phyloP scores from a whole-genome alignment of 2,888 invertebrate genomes.

The Pandemis corylana region DNA sequence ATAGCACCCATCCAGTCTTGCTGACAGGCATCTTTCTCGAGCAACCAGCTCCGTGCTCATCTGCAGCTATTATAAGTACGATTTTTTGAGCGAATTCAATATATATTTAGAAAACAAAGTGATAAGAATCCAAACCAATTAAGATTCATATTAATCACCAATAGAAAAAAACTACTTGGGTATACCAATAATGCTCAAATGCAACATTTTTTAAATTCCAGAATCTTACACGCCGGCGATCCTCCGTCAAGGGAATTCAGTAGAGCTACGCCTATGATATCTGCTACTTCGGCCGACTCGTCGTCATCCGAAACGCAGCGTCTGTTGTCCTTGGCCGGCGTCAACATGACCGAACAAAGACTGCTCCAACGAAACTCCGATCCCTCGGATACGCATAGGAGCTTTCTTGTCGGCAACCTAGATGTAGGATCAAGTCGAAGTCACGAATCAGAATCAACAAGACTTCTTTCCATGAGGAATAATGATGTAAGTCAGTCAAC shows the following conservation, averaged over 20 bases:
- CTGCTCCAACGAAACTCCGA: constrained; percentile 82
- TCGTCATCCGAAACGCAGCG: constrained; percentile 81
- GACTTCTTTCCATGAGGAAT: constrained; percentile 78
- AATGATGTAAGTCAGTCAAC: constrained; percentile 79
- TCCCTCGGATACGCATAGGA: constrained; percentile 79
- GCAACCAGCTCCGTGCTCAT: constrained; percentile 19
- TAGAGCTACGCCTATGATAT: constrained; percentile 68
- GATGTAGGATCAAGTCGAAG: constrained; percentile 65
- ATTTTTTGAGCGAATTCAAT: constrained; percentile 25
- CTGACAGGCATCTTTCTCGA: constrained; percentile 19
- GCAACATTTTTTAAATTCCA: constrained; percentile 56
- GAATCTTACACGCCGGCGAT: constrained; percentile 77
- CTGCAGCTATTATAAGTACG: constrained; percentile 40
- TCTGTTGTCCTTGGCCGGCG: constrained; percentile 78
- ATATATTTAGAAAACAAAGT: constrained; percentile 6
- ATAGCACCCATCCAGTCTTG: constrained; percentile 20
- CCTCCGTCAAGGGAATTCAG: constrained; percentile 70
- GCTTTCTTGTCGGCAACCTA: constrained; percentile 78
- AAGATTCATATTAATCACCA: background rate
- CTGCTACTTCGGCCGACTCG: constrained; percentile 66
- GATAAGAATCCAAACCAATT: background rate
- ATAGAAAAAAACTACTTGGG: background rate
- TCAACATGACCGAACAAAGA: constrained; percentile 84
- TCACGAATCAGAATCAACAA: constrained; percentile 75
- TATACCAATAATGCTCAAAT: background rate